Conservation (phyloP, 2,888 invertebrate genomes). For the Sthenelais limicola region DNA sequence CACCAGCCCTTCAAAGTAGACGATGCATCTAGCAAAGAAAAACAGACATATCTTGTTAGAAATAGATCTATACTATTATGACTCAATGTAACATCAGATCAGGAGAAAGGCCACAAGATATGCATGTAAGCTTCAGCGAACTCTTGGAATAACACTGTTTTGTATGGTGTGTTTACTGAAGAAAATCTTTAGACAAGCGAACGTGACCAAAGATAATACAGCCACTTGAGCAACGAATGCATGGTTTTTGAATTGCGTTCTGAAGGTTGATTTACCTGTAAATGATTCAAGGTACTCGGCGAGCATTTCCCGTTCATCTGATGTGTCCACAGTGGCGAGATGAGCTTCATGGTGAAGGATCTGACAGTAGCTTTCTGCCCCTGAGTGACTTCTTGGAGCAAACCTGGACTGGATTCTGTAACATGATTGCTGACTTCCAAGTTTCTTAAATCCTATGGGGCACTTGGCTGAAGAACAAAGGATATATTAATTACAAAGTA, state of each 20-base stretch:
- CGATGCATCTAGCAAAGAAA: constrained; percentile 21
- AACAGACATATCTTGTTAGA: too few relatives aligned
- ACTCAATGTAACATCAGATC: too few relatives aligned
- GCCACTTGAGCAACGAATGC: too few relatives aligned
- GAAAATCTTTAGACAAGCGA: too few relatives aligned
- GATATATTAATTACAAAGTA: too few relatives aligned
- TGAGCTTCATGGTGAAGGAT: neutral
- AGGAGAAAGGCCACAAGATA: too few relatives aligned
- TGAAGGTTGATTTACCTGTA: neutral
- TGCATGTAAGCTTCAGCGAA: too few relatives aligned
- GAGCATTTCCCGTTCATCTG: constrained; percentile 6
- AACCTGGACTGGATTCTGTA: constrained; percentile 14
- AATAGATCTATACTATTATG: too few relatives aligned
- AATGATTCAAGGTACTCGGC: neutral
- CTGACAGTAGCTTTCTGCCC: constrained; percentile 14
- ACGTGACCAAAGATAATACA: too few relatives aligned
- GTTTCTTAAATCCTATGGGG: constrained; percentile 24
- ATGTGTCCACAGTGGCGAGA: constrained; percentile 21
- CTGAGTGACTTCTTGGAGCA: neutral
- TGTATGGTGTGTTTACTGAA: too few relatives aligned
- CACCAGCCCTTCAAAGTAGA: constrained; percentile 12
- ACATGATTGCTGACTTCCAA: constrained; percentile 18
- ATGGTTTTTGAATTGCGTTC: too few relatives aligned
- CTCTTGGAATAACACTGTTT: too few relatives aligned
- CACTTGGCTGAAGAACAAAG: constrained; percentile 13